Conservation (phyloP, 2,113 vertebrate species). For the Ptychochromis oligacanthus region DNA sequence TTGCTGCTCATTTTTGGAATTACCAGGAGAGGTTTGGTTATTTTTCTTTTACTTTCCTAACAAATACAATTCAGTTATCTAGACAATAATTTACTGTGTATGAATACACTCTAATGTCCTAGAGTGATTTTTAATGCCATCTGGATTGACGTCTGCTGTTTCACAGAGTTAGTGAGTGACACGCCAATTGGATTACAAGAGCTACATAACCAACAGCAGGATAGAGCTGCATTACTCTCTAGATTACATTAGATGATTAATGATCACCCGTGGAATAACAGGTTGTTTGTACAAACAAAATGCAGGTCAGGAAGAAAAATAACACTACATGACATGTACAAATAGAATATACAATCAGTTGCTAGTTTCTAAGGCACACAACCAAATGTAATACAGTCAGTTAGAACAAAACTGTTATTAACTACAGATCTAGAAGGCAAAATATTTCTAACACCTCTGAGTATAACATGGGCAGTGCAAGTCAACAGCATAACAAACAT, state of each 20-base stretch:
- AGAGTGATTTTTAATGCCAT: constrained; percentile 45
- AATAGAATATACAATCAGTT: background rate
- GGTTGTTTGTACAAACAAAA: constrained; percentile 2
- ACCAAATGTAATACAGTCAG: background rate
- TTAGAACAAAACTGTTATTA: background rate
- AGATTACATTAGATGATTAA: constrained; percentile 54
- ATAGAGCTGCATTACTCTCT: constrained; percentile 21
- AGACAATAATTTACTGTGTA: constrained; percentile 2
- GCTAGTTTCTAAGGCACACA: background rate
- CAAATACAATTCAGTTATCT: background rate
- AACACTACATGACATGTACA: background rate
- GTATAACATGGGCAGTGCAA: background rate
- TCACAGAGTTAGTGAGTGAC: constrained; percentile 50
- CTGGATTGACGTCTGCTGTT: constrained; percentile 61
- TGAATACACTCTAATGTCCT: background rate
- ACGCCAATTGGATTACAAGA: constrained; percentile 60
- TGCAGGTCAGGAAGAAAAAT: background rate
- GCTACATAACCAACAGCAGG: constrained; percentile 38
- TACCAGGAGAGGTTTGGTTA: background rate
- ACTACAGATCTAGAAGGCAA: background rate
- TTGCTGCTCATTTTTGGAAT: background rate
- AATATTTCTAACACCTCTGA: background rate
- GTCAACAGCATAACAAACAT: background rate
- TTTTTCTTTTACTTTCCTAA: background rate
- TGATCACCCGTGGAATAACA: constrained; percentile 26